These are phyloP conservation scores for Eulemur macaco DNA, from an alignment of 2,113 vertebrate species.

Conservation along the genomic window DNA sequence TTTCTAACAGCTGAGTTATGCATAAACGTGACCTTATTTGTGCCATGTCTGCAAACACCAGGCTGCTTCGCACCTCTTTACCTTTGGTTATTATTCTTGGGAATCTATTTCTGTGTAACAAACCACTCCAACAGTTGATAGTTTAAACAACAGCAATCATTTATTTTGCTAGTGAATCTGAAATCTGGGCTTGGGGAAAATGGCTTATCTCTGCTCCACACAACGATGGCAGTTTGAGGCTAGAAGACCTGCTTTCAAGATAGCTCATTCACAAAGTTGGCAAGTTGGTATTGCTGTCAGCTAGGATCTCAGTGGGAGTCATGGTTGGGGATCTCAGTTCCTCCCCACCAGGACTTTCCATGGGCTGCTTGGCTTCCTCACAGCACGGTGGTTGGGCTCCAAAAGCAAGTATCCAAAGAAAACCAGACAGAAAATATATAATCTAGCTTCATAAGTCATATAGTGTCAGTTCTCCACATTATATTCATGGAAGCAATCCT, in stretches of 20 bases:
- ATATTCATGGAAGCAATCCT: neutral
- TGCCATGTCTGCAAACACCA: slow-evolving; percentile 9
- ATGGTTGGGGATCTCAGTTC: neutral
- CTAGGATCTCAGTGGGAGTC: neutral
- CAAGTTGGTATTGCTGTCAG: neutral
- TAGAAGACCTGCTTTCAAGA: neutral
- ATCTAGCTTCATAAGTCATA: neutral
- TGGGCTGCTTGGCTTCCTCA: slow-evolving; percentile 23
- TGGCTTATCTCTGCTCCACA: neutral
- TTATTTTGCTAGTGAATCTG: neutral
- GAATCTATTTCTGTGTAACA: neutral
- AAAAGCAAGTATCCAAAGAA: neutral
- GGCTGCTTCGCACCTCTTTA: slow-evolving; percentile 21
- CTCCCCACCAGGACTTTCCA: neutral
- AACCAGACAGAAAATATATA: neutral
- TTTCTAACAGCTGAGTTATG: slow-evolving; percentile 29
- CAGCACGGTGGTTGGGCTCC: neutral
- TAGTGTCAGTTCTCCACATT: neutral
- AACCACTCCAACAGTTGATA: neutral
- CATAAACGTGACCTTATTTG: slow-evolving; percentile 22
- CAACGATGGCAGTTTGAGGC: neutral
- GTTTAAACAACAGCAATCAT: neutral
- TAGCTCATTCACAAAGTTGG: neutral
- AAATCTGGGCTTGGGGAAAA: neutral
- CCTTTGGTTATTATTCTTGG: neutral